Percentiles rank a stretch among this genome's conserved stretches.
These are phyloP conservation scores for Cromileptes altivelis DNA, from an alignment of 2,113 vertebrate genomes.

Conservation along the genomic window DNA sequence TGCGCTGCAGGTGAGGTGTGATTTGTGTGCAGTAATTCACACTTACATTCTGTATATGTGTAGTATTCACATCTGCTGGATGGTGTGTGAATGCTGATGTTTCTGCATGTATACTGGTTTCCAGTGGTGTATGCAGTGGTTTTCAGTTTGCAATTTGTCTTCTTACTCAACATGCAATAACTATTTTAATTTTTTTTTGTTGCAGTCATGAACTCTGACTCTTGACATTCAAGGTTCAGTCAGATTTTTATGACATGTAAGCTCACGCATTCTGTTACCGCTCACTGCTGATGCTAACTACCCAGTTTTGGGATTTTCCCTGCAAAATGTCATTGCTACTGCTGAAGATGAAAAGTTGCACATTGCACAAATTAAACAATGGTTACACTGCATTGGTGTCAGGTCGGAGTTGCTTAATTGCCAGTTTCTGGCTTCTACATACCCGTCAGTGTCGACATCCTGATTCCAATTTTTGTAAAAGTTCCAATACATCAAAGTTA, in stretches of 20 bases:
- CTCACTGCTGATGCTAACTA: not conserved
- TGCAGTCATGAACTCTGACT: not conserved
- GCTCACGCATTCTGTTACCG: not conserved
- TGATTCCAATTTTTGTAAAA: no score
- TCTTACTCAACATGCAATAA: not conserved
- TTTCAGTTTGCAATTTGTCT: not conserved
- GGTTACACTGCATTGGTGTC: no score
- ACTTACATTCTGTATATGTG: not conserved
- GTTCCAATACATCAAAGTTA: no score
- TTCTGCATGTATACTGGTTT: not conserved
- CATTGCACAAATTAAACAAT: no score
- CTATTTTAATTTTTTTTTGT: not conserved
- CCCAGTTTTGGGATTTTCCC: slow-evolving; percentile 61
- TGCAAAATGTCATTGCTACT: slow-evolving; percentile 44
- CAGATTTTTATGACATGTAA: not conserved
- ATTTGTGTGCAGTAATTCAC: slow-evolving; percentile 21
- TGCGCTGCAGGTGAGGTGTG: not conserved
- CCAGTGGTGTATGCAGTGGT: not conserved
- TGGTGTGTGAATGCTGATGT: not conserved
- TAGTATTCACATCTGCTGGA: not conserved
- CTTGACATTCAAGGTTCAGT: not conserved
- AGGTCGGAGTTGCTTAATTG: no score
- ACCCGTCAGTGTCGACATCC: no score
- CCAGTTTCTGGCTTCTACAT: no score
- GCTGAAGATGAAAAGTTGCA: slow-evolving; percentile 5